A percentile compares a stretch with the other conserved stretches of the same genome.
These are phyloP conservation scores for Xestia c-nigrum DNA, from an alignment of 2,888 invertebrate species.

Conservation along the genomic window DNA sequence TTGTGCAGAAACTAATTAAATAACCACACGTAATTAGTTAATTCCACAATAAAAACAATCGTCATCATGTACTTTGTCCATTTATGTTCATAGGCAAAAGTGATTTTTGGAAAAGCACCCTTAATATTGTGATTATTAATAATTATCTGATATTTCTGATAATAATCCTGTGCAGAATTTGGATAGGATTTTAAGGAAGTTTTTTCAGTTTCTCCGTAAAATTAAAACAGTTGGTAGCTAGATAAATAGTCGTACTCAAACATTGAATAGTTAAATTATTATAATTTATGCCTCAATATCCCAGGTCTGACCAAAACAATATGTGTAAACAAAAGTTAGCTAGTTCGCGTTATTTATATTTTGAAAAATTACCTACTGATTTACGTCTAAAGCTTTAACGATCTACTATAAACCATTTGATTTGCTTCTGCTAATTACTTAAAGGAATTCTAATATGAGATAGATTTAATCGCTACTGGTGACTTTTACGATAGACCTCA, in stretches of 20 bases:
- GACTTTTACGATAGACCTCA: conserved; percentile 37
- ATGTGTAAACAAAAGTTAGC: conserved; percentile 38
- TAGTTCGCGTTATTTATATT: conserved; percentile 29
- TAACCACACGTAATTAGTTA: background rate
- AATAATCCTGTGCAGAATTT: background rate
- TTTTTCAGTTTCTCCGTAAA: background rate
- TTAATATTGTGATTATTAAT: background rate
- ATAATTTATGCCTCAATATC: conserved; percentile 73
- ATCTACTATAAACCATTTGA: conserved; percentile 35
- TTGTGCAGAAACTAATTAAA: background rate
- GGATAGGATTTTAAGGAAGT: background rate
- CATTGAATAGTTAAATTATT: conserved; percentile 69
- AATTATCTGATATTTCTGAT: background rate
- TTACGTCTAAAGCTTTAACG: conserved; percentile 28
- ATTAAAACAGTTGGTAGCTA: conserved; percentile 49
- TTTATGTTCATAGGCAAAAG: background rate
- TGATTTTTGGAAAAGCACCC: background rate
- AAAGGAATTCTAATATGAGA: conserved; percentile 37
- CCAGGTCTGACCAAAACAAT: conserved; percentile 43
- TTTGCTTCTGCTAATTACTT: conserved; percentile 46
- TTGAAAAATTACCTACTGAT: conserved; percentile 47
- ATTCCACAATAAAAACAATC: background rate
- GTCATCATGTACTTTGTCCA: background rate
- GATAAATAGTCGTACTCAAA: conserved; percentile 45
- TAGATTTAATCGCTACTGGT: conserved; percentile 41